phyloP scores from a whole-genome alignment of 2,797 vertebrate species.

The Harpagifer antarcticus region DNA sequence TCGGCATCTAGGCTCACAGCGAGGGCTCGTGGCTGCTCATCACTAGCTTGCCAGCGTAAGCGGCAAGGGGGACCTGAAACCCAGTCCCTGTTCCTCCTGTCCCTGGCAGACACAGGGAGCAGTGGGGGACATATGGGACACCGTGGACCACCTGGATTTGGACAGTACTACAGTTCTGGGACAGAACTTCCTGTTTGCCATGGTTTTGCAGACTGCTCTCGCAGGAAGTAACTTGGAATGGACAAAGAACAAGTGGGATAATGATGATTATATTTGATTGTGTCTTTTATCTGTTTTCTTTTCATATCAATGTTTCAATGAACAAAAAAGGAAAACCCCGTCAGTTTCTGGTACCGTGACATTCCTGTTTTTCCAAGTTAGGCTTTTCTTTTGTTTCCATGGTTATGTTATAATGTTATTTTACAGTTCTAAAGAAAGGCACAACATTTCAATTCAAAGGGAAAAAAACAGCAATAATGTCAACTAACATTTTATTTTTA shows the following conservation, averaged over 20 bases:
- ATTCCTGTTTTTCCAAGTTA: slow-evolving; percentile 88
- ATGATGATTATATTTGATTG: slow-evolving; percentile 83
- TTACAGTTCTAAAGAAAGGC: slow-evolving; percentile 87
- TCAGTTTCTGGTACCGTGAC: slow-evolving; percentile 88
- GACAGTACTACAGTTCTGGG: slow-evolving; percentile 78
- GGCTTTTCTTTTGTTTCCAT: slow-evolving; percentile 75
- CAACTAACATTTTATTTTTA: slow-evolving; percentile 89
- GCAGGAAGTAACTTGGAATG: slow-evolving; percentile 80
- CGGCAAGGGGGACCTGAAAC: slow-evolving; percentile 69
- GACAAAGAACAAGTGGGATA: slow-evolving; percentile 83
- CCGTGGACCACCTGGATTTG: slow-evolving; percentile 76
- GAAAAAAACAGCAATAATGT: slow-evolving; percentile 90
- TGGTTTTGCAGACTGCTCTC: slow-evolving; percentile 82
- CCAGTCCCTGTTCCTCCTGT: slow-evolving; percentile 61
- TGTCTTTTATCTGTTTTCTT: slow-evolving; percentile 79
- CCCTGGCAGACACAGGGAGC: slow-evolving; percentile 73
- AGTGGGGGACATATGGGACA: slow-evolving; percentile 74
- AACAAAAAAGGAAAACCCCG: slow-evolving; percentile 77
- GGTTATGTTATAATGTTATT: slow-evolving; percentile 81
- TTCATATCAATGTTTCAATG: slow-evolving; percentile 84
- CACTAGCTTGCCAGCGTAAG: slow-evolving; percentile 67
- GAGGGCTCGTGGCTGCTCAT: slow-evolving; percentile 71
- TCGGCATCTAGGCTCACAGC: slow-evolving; percentile 72
- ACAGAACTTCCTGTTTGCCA: slow-evolving; percentile 78
- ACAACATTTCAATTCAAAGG: slow-evolving; percentile 88